Percentiles rank a stretch among this genome's conserved stretches.
These are phyloP conservation scores for Uropetala carovei DNA, from an alignment of 2,888 invertebrate genomes.

Conservation along the genomic window DNA sequence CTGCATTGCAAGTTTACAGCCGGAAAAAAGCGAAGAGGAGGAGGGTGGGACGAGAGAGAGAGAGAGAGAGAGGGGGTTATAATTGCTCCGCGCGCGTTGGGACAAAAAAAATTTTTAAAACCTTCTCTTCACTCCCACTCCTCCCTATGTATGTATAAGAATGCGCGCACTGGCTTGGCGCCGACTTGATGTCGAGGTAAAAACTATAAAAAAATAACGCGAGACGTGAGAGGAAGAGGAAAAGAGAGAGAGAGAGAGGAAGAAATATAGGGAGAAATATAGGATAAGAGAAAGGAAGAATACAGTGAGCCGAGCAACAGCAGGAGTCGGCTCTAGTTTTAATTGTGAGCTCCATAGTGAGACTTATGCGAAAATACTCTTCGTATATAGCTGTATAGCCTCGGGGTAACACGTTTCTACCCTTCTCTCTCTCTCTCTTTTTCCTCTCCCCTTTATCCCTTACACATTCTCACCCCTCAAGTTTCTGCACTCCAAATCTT, in stretches of 20 bases:
- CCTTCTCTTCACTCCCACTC: background rate
- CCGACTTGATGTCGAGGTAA: background rate
- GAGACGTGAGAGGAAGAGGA: background rate
- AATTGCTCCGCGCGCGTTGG: background rate
- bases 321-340: constrained; percentile 40
- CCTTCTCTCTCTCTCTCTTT: background rate
- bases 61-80: background rate
- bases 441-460: background rate
- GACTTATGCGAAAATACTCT: constrained; percentile 47
- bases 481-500: background rate
- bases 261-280: background rate
- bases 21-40: background rate
- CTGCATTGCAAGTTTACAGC: background rate
- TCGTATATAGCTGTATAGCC: background rate
- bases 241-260: background rate
- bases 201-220: background rate
- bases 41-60: background rate
- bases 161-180: background rate
- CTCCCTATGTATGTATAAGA: background rate
- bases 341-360: constrained; percentile 42
- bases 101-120: background rate
- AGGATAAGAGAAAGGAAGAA: background rate
- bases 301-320: background rate
- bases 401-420: constrained; percentile 26
- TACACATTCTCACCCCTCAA: background rate